These are phyloP conservation scores for Eubucco bourcierii DNA, from an alignment of 2,113 vertebrate species.

Conservation along the genomic window DNA sequence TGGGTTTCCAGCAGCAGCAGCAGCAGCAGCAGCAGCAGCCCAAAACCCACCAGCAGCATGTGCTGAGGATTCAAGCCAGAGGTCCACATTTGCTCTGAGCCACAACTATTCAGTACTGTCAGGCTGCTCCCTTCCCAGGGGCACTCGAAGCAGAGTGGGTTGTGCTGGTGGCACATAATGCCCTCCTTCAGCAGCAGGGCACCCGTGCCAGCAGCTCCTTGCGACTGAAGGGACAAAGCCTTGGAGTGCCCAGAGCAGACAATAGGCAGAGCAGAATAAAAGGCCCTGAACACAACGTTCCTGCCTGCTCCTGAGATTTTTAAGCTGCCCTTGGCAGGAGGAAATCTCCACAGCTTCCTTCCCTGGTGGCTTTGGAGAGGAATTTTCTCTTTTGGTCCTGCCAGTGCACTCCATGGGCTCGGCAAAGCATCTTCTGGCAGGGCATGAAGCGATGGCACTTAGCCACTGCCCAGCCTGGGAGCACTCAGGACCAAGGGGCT, in stretches of 20 bases:
- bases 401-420: not conserved
- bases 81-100: constrained; percentile 20
- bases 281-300: constrained; percentile 46
- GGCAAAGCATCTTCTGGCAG: not conserved
- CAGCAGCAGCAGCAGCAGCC: not conserved
- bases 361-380: not conserved
- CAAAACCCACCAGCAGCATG: not conserved
- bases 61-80: constrained; percentile 23
- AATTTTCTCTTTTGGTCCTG: not conserved
- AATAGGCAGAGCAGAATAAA: constrained; percentile 53
- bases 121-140: too few species aligned
- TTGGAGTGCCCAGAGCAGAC: constrained; percentile 33
- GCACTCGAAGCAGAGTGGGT: not conserved
- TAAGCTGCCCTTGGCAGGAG: not conserved
- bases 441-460: not conserved
- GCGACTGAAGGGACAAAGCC: not conserved
- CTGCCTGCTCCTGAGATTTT: constrained; percentile 42
- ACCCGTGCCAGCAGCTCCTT: not conserved
- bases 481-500: not conserved
- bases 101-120: not conserved
- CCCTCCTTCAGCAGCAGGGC: not conserved
- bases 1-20: not conserved
- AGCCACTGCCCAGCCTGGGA: not conserved
- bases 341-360: constrained; percentile 4
- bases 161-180: constrained; percentile 35